Evolutionary conservation across 2,113 vertebrate species (phyloP).

Genomic region (Tor tambroides): DNA sequence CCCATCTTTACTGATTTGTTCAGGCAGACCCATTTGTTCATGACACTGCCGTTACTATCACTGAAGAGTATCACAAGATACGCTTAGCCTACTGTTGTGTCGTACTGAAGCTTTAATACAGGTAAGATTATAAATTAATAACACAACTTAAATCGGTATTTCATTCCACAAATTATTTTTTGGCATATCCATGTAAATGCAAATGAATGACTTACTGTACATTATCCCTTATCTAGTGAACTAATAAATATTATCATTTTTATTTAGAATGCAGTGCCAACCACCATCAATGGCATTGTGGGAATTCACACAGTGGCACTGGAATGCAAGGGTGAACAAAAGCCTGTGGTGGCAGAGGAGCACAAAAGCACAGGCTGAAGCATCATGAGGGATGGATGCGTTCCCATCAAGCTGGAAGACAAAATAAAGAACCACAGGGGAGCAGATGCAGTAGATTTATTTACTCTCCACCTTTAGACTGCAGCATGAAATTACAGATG

Average conservation of each 20-base stretch:
- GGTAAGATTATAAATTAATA: neutral
- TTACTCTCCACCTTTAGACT: constrained; percentile 40
- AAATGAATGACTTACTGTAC: neutral
- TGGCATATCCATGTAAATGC: neutral
- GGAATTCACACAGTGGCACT: constrained; percentile 13
- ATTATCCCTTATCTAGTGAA: neutral
- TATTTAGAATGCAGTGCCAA: neutral
- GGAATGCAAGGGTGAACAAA: constrained; percentile 42
- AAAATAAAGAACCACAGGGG: constrained; percentile 50
- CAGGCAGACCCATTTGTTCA: neutral
- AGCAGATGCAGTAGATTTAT: constrained; percentile 35
- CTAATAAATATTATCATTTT: neutral
- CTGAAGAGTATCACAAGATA: no score
- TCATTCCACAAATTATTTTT: neutral
- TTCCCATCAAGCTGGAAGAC: constrained; percentile 51
- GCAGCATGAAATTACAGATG: neutral
- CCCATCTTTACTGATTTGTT: neutral
- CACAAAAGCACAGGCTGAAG: constrained; percentile 40
- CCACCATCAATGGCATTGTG: neutral
- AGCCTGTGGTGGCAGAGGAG: constrained; percentile 39
- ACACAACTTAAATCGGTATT: neutral
- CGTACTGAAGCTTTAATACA: neutral
- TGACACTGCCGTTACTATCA: neutral
- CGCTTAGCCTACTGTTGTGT: no score
- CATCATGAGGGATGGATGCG: constrained; percentile 44